Evolutionary conservation across 2,888 invertebrate genomes (phyloP).

Genomic region (Pheosia gnoma): DNA sequence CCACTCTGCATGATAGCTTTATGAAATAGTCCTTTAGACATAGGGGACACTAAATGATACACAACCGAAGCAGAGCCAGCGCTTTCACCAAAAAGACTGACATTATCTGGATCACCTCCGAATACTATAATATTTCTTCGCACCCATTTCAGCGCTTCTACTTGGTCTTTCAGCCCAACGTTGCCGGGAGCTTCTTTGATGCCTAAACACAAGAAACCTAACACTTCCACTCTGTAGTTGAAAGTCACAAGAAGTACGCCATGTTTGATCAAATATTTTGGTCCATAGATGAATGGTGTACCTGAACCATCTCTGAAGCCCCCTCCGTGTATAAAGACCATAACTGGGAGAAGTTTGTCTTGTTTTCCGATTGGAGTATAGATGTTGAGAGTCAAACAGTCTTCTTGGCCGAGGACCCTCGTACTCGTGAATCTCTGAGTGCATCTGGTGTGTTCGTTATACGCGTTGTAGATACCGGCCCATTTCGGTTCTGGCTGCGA

Average conservation of each 20-base stretch:
- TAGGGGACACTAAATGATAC: slow-evolving; percentile 68
- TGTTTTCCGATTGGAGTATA: slow-evolving; percentile 56
- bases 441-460: slow-evolving; percentile 66
- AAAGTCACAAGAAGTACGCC: slow-evolving; percentile 69
- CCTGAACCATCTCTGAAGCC: slow-evolving; percentile 73
- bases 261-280: slow-evolving; percentile 63
- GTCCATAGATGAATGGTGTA: slow-evolving; percentile 68
- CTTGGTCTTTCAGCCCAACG: slow-evolving; percentile 74
- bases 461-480: slow-evolving; percentile 61
- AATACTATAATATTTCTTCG: slow-evolving; percentile 64
- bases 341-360: slow-evolving; percentile 57
- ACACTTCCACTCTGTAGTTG: slow-evolving; percentile 72
- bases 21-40: slow-evolving; percentile 70
- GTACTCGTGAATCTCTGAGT: slow-evolving; percentile 60
- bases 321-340: slow-evolving; percentile 77
- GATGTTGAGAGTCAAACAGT: slow-evolving; percentile 70
- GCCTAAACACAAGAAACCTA: slow-evolving; percentile 72
- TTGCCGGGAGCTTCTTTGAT: slow-evolving; percentile 75
- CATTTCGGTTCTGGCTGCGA: slow-evolving; percentile 57
- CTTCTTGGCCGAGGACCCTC: slow-evolving; percentile 58
- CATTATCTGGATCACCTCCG: slow-evolving; percentile 70
- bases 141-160: slow-evolving; percentile 69
- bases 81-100: slow-evolving; percentile 75
- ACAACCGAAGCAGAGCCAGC: slow-evolving; percentile 73
- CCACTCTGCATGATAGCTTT: slow-evolving; percentile 75